Evolutionary conservation across 1,140 invertebrate genomes (phyloP), one percentile per base, ranked within the genome.

Genomic region (Macrobrachium nipponense): DNA sequence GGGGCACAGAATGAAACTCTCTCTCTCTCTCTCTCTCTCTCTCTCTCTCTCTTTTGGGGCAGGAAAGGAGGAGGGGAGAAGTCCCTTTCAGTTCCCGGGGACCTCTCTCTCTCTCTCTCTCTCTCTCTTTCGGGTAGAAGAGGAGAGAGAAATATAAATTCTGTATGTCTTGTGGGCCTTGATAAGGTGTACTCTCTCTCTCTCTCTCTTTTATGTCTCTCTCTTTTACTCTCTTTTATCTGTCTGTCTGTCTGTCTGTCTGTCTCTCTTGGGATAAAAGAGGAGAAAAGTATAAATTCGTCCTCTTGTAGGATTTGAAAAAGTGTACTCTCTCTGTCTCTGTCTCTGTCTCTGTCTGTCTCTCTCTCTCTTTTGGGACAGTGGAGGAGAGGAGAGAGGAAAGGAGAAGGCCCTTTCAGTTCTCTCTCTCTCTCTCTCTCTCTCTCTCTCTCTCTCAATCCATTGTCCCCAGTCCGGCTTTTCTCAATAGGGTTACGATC

Each of bases 41-140:
- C n/a, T n/a, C n/a, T n/a, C n/a, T n/a, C n/a, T n/a, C n/a, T n/a
- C 76, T 51, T 51, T 51, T 51, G 44, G 44, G 44, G 44, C 5
- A 51, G 44, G n/a, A n/a, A n/a, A n/a, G n/a, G n/a, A n/a, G n/a
- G 27, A 44, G 75, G 75, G n/a, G n/a, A 51, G 44, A 10, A 51
- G 44, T n/a, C 23, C 68, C 68, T 20, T 15, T 43, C 68, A 72
- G 23, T 18, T 20, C 23, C 20, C n/a, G n/a, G 6, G 15, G 23
- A 23, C 2, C 18, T n/a, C 78, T 61, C 60, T 60, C 78, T 62
- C 8, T 36, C 59, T 23, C 23, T 79, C 77, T 79, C n/a, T 66
- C 62, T 14, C 79, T 27, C 43, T 10, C 78, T 36, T 2, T 5
- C 66, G n/a, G n/a, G n/a, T n/a, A n/a, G n/a, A n/a, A n/a, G n/a